phyloP scores from a whole-genome alignment of 2,113 vertebrate genomes.

The Prunella himalayana region DNA sequence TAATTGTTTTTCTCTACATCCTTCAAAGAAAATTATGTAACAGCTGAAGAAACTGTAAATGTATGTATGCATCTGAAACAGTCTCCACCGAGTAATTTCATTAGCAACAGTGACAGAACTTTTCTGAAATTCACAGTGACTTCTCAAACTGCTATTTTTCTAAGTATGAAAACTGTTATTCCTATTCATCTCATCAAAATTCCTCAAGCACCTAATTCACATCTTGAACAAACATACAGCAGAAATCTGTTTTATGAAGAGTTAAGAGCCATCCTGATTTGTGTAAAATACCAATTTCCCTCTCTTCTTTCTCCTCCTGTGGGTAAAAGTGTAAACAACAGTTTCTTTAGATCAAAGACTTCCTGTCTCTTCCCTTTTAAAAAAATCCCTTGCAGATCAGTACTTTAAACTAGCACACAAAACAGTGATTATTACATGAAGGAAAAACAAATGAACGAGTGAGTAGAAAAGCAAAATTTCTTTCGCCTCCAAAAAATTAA shows the following conservation, averaged over 20 bases:
- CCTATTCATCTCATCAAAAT: neutral
- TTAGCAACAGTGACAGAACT: neutral
- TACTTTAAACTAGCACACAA: neutral
- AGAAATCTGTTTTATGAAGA: neutral
- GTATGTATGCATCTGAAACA: neutral
- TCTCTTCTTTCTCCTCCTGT: neutral
- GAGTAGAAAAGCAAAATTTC: neutral
- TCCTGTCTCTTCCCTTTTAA: neutral
- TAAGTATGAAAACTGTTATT: neutral
- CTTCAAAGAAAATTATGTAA: neutral
- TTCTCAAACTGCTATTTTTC: neutral
- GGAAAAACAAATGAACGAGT: neutral
- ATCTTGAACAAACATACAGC: neutral
- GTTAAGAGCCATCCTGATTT: neutral
- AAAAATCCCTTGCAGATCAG: neutral
- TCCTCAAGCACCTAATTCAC: neutral
- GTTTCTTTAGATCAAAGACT: neutral
- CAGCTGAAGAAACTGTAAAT: neutral
- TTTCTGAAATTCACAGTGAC: neutral
- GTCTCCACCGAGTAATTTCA: neutral
- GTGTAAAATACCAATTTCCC: neutral
- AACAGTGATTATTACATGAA: accelerated
- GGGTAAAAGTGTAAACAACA: neutral
- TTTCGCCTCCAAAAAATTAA: neutral
- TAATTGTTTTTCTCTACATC: neutral